Evolutionary conservation across 2,113 vertebrate species (phyloP), one percentile per base, ranked within the genome.

Genomic region (Rostratula benghalensis): DNA sequence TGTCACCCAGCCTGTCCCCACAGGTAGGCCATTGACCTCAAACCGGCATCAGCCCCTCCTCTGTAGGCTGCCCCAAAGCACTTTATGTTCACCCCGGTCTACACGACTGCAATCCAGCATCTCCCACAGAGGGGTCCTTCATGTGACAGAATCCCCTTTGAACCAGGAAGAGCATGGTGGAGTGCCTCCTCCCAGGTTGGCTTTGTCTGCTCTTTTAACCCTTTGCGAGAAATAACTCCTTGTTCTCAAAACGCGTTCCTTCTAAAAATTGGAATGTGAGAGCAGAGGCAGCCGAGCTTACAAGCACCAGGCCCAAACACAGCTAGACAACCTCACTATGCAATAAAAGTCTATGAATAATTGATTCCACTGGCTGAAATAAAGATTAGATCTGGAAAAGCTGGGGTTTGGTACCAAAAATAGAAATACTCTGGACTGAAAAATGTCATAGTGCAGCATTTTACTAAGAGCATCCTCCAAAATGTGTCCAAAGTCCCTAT

Each of bases 261-360:
- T 78, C 27, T 64, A 53, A 89, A 94, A 93, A 75, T 4, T 53
- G 17, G 70, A 70, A 73, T 56, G 61, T 53, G 53, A 80, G 53
- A 75, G 51, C 27, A 69, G 48, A 89, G 30, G 35, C 81, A 96
- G 70, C 48, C 1, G 3, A 95, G 90, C 39, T 88, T 82, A 41
- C 21, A 85, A 96, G 18, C 74, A 48, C 24, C 57, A 65, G 74
- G 57, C 53, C 89, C 74, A 85, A 95, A 84, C 68, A 70, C 61
- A 89, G 91, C 84, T 63, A 93, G 91, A 53, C 53, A 85, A 93
- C 95, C 84, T 95, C 57, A 50, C 48, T 78, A 13, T 53, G 87
- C 81, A 87, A 91, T 93, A 79, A 91, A 96, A 87, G 48, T 3
- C 43, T 27, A 95, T 95, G 93, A 95, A 96, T 94, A 87, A 95